These are phyloP conservation scores for Gymnodraco acuticeps DNA, from an alignment of 2,797 vertebrate genomes.

Conservation along the genomic window DNA sequence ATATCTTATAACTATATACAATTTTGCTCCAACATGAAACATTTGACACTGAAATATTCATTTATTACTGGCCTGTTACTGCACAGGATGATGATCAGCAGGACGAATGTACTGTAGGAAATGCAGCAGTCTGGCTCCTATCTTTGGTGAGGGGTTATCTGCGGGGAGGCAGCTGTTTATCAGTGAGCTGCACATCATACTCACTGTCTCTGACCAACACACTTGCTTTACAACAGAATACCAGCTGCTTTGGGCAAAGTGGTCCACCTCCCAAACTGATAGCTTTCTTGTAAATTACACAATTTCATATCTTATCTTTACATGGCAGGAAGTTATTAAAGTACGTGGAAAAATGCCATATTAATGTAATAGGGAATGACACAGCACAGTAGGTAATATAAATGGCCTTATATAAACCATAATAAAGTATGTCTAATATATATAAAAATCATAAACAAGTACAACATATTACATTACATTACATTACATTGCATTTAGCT, in stretches of 20 bases:
- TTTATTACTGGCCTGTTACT: background rate
- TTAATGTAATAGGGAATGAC: background rate
- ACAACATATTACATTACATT: too few species aligned
- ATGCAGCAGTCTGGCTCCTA: constrained; percentile 17
- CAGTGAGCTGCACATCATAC: constrained; percentile 54
- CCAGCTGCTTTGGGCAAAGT: constrained; percentile 40
- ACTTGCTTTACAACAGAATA: constrained; percentile 32
- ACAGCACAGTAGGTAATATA: too few species aligned
- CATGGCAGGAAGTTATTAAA: constrained; percentile 15
- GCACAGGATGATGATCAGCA: background rate
- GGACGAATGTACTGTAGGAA: background rate
- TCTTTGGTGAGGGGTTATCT: constrained; percentile 57
- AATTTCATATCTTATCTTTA: background rate
- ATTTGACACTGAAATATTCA: background rate
- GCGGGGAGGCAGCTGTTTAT: constrained; percentile 68
- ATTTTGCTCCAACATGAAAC: background rate
- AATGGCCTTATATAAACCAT: too few species aligned
- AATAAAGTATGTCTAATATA: too few species aligned
- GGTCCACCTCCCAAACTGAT: constrained; percentile 27
- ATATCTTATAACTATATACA: background rate
- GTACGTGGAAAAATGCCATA: background rate
- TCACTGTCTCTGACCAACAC: constrained; percentile 23
- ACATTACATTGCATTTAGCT: too few species aligned
- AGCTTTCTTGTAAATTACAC: constrained; percentile 23
- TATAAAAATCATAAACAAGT: too few species aligned